Conservation (phyloP, 2,797 vertebrate species). For the Coendou prehensilis region DNA sequence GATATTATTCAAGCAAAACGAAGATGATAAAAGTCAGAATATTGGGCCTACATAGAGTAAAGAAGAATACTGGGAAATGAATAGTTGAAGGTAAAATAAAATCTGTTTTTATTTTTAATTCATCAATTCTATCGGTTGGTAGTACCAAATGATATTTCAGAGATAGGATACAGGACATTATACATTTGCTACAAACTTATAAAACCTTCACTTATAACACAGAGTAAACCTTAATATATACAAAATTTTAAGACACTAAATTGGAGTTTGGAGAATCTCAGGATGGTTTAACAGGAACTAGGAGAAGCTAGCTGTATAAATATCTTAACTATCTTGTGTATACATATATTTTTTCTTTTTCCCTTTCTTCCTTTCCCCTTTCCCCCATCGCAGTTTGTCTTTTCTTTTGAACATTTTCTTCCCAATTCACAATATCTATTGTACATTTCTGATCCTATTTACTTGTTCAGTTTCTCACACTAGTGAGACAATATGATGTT, state of each 20-base stretch:
- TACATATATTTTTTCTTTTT: too few species aligned
- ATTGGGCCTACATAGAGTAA: not conserved
- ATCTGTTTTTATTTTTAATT: slow-evolving; percentile 10
- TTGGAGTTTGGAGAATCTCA: not conserved
- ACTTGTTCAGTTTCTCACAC: too few species aligned
- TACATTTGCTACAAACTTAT: not conserved
- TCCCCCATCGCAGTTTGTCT: too few species aligned
- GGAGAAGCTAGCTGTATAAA: too few species aligned
- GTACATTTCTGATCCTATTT: too few species aligned
- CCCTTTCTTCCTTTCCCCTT: too few species aligned
- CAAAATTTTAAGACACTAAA: not conserved
- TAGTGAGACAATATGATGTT: too few species aligned
- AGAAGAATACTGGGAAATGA: not conserved
- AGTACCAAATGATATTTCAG: not conserved
- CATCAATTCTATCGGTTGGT: not conserved
- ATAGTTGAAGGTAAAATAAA: not conserved
- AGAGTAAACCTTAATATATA: not conserved
- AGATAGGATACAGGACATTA: not conserved
- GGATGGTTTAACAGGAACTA: not conserved
- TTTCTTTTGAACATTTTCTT: too few species aligned
- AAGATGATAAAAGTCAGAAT: slow-evolving; percentile 10
- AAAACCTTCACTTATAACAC: not conserved
- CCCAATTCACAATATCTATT: too few species aligned
- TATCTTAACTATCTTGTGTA: too few species aligned
- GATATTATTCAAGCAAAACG: not conserved